These are phyloP conservation scores for Barbus barbus DNA, from an alignment of 2,113 vertebrate species.

Conservation along the genomic window DNA sequence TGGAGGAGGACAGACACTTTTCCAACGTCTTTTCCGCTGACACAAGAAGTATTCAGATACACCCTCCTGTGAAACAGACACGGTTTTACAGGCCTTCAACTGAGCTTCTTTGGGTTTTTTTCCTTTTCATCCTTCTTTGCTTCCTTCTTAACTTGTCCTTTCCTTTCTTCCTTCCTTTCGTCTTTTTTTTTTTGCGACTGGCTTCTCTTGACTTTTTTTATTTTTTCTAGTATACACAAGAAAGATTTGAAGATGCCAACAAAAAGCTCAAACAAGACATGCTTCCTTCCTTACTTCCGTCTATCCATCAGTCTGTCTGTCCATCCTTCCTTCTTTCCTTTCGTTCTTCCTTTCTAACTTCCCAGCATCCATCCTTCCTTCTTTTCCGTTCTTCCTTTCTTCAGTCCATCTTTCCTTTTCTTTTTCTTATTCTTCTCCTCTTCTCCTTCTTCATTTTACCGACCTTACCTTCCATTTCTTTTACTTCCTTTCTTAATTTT, in stretches of 20 bases:
- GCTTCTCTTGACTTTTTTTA: neutral
- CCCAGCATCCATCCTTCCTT: too few relatives aligned
- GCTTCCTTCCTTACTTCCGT: too few relatives aligned
- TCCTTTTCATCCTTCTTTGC: neutral
- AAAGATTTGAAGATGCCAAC: too few relatives aligned
- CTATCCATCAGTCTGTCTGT: too few relatives aligned
- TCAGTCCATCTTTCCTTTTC: too few relatives aligned
- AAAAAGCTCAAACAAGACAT: neutral
- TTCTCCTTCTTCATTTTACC: too few relatives aligned
- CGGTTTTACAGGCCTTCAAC: neutral
- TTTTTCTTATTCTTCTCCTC: too few relatives aligned
- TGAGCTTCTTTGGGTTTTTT: neutral
- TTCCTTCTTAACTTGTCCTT: neutral
- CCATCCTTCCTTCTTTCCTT: too few relatives aligned
- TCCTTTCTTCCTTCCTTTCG: neutral
- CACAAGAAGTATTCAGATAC: constrained; percentile 76
- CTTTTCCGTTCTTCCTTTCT: too few relatives aligned
- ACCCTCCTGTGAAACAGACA: constrained; percentile 13
- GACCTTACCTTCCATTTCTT: too few relatives aligned
- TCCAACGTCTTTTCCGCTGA: neutral
- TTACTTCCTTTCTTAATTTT: too few relatives aligned
- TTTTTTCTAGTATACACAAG: neutral
- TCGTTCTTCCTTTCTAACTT: too few relatives aligned
- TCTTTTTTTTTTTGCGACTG: neutral
- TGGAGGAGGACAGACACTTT: constrained; percentile 21